Conservation (phyloP, 1,140 invertebrate species). For the Adelges cooleyi region DNA sequence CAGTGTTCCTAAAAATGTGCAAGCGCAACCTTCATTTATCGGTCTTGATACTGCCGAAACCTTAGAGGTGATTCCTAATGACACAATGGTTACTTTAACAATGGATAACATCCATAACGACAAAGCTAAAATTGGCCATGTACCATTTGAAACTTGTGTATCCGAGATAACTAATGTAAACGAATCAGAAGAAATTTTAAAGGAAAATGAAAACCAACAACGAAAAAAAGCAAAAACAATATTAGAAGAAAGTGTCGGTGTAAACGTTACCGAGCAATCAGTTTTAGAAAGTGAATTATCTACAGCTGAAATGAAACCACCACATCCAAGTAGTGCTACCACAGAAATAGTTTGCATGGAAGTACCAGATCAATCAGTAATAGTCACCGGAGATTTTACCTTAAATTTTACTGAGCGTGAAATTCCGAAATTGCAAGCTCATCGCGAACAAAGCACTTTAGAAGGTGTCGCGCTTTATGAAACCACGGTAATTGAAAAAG, state of each 20-base stretch:
- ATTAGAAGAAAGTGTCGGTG: background rate
- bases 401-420: background rate
- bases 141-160: background rate
- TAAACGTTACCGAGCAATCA: background rate
- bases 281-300: background rate
- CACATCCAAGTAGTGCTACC: background rate
- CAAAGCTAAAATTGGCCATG: slow-evolving; percentile 1
- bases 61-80: slow-evolving; percentile 33
- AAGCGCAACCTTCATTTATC: slow-evolving; percentile 36
- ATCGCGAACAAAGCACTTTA: background rate
- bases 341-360: background rate
- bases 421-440: background rate
- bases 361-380: background rate
- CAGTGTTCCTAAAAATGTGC: slow-evolving; percentile 34
- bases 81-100: slow-evolving; percentile 32
- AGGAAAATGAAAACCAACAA: background rate
- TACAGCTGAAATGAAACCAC: background rate
- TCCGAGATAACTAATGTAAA: background rate
- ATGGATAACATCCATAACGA: background rate
- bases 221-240: background rate
- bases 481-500: slow-evolving; percentile 38
- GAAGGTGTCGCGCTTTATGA: slow-evolving; percentile 35
- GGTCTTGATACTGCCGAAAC: slow-evolving; percentile 37
- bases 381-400: background rate
- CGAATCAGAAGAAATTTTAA: background rate